Evolutionary conservation across 2,113 vertebrate genomes (phyloP).

Genomic region (Oreotrochilus melanogaster): DNA sequence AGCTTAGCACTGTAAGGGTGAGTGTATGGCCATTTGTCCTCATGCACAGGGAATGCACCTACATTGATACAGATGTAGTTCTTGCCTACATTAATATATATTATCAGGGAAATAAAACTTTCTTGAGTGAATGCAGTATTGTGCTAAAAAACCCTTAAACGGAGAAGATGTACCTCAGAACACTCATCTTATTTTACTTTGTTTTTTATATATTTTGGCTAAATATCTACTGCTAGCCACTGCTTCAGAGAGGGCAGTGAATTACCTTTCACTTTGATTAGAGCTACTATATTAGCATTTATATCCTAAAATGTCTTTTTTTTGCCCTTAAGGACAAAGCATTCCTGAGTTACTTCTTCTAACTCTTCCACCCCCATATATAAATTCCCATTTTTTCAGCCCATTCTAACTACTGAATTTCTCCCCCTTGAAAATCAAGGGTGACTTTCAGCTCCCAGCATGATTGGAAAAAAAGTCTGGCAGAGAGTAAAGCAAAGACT

Average conservation of each 20-base stretch:
- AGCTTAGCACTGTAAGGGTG: neutral
- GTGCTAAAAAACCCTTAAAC: neutral
- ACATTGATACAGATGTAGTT: neutral
- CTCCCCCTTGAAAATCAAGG: conserved; percentile 12
- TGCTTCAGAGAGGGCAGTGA: neutral
- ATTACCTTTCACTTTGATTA: neutral
- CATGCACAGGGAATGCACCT: neutral
- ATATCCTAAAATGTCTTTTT: neutral
- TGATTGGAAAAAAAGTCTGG: neutral
- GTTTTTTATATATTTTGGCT: neutral
- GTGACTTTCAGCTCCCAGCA: conserved; percentile 29
- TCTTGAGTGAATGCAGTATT: neutral
- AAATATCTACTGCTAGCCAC: neutral
- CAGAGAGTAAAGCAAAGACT: conserved; percentile 16
- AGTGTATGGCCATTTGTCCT: neutral
- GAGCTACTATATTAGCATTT: neutral
- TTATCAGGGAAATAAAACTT: neutral
- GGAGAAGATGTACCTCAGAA: neutral
- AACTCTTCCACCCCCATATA: neutral
- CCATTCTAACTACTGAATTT: neutral
- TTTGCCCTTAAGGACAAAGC: neutral
- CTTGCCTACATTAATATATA: neutral
- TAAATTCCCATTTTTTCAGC: neutral
- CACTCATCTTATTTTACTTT: neutral
- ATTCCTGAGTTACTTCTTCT: neutral